Evolutionary conservation across 2,888 invertebrate genomes (phyloP).

Genomic region (Drosophila mulleri): DNA sequence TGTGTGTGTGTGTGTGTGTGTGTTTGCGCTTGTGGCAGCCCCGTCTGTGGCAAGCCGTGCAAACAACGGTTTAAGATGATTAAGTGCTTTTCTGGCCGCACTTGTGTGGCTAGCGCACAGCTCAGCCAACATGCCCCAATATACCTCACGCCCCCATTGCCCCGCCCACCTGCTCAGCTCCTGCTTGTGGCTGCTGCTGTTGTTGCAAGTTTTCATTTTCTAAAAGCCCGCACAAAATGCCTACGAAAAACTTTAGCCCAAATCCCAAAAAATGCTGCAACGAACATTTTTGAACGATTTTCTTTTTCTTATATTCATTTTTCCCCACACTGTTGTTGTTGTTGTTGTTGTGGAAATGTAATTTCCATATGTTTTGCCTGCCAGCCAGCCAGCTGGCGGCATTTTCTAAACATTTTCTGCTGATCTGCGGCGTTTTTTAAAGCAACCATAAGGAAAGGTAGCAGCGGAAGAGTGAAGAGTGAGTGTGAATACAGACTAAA

Average conservation of each 20-base stretch:
- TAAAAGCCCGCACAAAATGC: constrained; percentile 61
- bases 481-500: too few relatives aligned
- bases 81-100: constrained; percentile 79
- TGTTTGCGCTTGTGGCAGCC: constrained; percentile 41
- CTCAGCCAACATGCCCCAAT: constrained; percentile 41
- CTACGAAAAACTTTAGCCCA: constrained; percentile 42
- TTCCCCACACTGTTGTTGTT: constrained; percentile 2
- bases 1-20: constrained; percentile 20
- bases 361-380: constrained; percentile 72
- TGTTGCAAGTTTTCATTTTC: constrained; percentile 74
- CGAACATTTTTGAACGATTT: constrained; percentile 47
- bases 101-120: constrained; percentile 60
- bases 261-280: constrained; percentile 63
- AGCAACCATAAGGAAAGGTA: constrained; percentile 12
- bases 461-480: too few relatives aligned
- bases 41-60: constrained; percentile 75
- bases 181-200: constrained; percentile 31
- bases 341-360: constrained; percentile 59
- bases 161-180: background rate
- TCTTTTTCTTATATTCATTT: constrained; percentile 20
- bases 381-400: constrained; percentile 46
- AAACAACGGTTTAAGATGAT: constrained; percentile 81
- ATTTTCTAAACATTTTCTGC: constrained; percentile 61
- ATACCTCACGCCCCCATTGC: constrained; percentile 4
- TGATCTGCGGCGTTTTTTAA: constrained; percentile 65